phyloP scores from a whole-genome alignment of 2,888 invertebrate species.

The Pardosa pseudoannulata region DNA sequence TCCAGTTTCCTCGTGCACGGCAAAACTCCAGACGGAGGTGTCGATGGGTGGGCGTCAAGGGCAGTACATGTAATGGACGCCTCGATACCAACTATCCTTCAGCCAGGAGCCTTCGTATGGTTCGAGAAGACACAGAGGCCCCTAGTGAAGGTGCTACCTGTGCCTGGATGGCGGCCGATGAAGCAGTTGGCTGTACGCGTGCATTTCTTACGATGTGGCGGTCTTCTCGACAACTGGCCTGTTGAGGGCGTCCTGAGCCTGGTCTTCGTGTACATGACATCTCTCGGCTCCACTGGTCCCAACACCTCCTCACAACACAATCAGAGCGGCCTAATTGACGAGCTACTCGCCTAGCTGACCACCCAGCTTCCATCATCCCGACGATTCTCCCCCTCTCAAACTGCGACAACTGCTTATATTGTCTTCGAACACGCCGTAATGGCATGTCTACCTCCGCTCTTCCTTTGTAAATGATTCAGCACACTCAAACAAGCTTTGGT shows the following conservation, averaged over 20 bases:
- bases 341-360: neutral
- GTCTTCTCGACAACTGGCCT: constrained; percentile 5
- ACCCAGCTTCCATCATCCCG: neutral
- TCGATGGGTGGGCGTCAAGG: neutral
- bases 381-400: neutral
- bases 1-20: neutral
- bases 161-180: neutral
- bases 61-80: neutral
- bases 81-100: constrained; percentile 5
- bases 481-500: neutral
- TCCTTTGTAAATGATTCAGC: neutral
- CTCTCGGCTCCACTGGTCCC: neutral
- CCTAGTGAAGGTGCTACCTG: neutral
- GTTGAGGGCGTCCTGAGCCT: neutral
- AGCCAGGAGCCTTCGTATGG: constrained; percentile 9
- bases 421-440: neutral
- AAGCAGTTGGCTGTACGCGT: neutral
- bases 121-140: neutral
- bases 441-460: neutral
- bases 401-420: neutral
- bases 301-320: neutral
- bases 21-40: constrained; percentile 12
- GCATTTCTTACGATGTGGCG: constrained; percentile 11
- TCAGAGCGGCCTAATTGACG: neutral
- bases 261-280: neutral